Conservation (phyloP, 1,140 invertebrate genomes). For the Drosophila ercepeae region DNA sequence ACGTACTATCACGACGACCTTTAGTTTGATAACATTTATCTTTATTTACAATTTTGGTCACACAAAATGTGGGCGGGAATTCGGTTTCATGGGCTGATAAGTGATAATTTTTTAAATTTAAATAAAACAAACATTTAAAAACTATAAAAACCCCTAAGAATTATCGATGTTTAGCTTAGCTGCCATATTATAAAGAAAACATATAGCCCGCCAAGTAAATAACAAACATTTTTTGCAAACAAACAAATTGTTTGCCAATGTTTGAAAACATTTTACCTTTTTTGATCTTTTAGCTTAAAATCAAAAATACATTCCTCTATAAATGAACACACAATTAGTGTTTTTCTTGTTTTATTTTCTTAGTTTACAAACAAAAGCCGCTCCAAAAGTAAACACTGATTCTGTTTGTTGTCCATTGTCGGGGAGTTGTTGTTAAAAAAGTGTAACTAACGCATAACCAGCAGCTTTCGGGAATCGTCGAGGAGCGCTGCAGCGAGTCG, state of each 20-base stretch:
- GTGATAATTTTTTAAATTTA: too few relatives aligned
- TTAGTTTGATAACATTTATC: too few relatives aligned
- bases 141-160: not conserved
- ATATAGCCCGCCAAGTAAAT: too few relatives aligned
- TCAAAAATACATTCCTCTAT: too few relatives aligned
- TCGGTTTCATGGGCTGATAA: too few relatives aligned
- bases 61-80: not conserved
- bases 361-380: slow-evolving; percentile 77
- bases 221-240: not conserved
- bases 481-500: slow-evolving; percentile 32
- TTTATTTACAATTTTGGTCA: not conserved
- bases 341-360: slow-evolving; percentile 81
- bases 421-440: slow-evolving; percentile 56
- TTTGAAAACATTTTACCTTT: too few relatives aligned
- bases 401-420: slow-evolving; percentile 63
- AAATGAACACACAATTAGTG: slow-evolving; percentile 22
- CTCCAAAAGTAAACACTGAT: slow-evolving; percentile 77
- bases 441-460: slow-evolving; percentile 68
- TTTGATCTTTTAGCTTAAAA: too few relatives aligned
- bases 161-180: too few relatives aligned
- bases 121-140: too few relatives aligned
- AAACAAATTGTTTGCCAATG: too few relatives aligned
- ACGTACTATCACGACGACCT: not conserved
- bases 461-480: slow-evolving; percentile 70
- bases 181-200: too few relatives aligned